These are phyloP conservation scores for Odontamblyopus lacepedii DNA, from an alignment of 2,797 vertebrate species.

Conservation along the genomic window DNA sequence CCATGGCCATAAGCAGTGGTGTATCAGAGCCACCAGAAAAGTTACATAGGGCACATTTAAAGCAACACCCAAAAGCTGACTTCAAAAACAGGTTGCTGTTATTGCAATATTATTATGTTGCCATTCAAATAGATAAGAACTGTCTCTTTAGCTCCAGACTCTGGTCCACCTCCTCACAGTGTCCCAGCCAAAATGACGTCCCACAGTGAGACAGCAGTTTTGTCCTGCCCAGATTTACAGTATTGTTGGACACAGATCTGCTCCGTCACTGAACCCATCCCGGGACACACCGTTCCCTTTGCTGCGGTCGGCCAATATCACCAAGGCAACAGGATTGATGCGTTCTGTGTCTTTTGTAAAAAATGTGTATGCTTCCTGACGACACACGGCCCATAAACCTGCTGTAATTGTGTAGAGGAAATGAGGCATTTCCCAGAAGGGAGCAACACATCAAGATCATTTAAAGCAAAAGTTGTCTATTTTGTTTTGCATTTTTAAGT, in stretches of 20 bases:
- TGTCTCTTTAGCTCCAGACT: constrained; percentile 5
- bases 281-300: constrained; percentile 31
- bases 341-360: constrained; percentile 64
- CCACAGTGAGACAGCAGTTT: constrained; percentile 39
- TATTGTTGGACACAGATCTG: constrained; percentile 40
- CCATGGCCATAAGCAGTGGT: too few relatives aligned
- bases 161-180: constrained; percentile 23
- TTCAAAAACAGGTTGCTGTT: background rate
- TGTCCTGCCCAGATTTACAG: constrained; percentile 53
- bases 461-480: background rate
- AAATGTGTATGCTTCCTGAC: constrained; percentile 65
- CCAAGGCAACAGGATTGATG: constrained; percentile 69
- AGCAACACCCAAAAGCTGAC: background rate
- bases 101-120: background rate
- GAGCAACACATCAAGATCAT: background rate
- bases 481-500: background rate
- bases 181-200: constrained; percentile 31
- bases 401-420: constrained; percentile 33
- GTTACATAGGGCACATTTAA: too few relatives aligned
- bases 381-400: constrained; percentile 58
- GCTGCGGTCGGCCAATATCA: constrained; percentile 31
- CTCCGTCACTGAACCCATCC: constrained; percentile 37
- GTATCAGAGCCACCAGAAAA: too few relatives aligned
- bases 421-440: constrained; percentile 47
- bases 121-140: background rate